A percentile compares a stretch with the other conserved stretches of the same genome.
These are phyloP conservation scores for Apoderus coryli DNA, from an alignment of 2,888 invertebrate species.

Conservation along the genomic window DNA sequence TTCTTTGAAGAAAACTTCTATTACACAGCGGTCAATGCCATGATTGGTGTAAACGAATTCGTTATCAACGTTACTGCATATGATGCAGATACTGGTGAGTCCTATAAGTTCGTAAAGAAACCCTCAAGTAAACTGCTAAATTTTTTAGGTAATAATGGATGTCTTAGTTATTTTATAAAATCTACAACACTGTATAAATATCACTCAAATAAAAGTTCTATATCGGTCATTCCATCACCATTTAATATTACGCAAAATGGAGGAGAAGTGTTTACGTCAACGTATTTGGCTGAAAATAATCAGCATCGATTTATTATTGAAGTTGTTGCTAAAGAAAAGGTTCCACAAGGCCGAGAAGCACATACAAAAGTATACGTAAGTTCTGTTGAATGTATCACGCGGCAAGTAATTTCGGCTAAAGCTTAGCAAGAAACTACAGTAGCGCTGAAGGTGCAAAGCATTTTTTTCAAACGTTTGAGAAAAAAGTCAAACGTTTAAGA, in stretches of 20 bases:
- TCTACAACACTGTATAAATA: slow-evolving; percentile 71
- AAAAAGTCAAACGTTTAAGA: too few relatives aligned
- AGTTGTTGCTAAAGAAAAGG: slow-evolving; percentile 67
- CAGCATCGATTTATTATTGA: slow-evolving; percentile 77
- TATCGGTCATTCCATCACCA: slow-evolving; percentile 79
- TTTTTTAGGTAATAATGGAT: slow-evolving; percentile 35
- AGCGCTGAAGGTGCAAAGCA: too few relatives aligned
- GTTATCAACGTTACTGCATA: slow-evolving; percentile 61
- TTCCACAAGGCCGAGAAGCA: slow-evolving; percentile 63
- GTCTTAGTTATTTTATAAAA: slow-evolving; percentile 65
- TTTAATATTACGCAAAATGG: slow-evolving; percentile 63
- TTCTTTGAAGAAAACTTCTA: slow-evolving; percentile 29
- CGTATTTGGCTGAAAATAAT: slow-evolving; percentile 77
- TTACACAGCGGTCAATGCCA: slow-evolving; percentile 56
- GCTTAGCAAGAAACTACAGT: too few relatives aligned
- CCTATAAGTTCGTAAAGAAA: too few relatives aligned
- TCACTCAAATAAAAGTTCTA: slow-evolving; percentile 59
- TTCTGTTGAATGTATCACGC: too few relatives aligned
- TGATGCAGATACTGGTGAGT: slow-evolving; percentile 68
- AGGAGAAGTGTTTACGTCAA: slow-evolving; percentile 59
- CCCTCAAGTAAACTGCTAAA: too few relatives aligned
- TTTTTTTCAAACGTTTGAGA: too few relatives aligned
- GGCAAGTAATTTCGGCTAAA: too few relatives aligned
- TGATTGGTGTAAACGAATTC: slow-evolving; percentile 60
- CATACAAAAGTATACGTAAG: slow-evolving; percentile 65